Conservation (phyloP, 2,113 vertebrate genomes). For the Poeciliopsis prolifica region DNA sequence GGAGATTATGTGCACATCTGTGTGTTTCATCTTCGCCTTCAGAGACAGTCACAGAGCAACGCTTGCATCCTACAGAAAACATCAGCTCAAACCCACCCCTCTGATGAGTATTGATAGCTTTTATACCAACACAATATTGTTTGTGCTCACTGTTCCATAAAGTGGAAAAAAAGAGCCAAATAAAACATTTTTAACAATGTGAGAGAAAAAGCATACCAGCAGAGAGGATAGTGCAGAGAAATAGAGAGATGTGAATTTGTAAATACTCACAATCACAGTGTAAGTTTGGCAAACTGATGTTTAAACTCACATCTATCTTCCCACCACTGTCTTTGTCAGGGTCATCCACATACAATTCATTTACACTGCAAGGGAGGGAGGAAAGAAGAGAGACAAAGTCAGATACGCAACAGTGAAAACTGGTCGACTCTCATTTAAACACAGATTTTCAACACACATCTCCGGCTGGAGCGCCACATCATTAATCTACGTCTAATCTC, state of each 20-base stretch:
- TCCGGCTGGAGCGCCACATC: conserved; percentile 10
- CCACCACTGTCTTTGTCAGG: conserved; percentile 98
- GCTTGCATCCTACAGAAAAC: no score
- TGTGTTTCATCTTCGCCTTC: no score
- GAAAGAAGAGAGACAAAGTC: conserved; percentile 4
- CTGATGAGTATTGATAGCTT: not conserved
- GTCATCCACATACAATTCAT: conserved; percentile 98
- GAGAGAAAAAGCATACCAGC: conserved; percentile 20
- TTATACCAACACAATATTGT: not conserved
- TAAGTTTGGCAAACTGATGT: conserved; percentile 97
- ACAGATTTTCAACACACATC: conserved; percentile 10
- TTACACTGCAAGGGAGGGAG: conserved; percentile 83
- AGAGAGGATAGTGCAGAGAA: conserved; percentile 42
- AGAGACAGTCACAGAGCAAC: no score
- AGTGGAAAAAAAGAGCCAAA: not conserved
- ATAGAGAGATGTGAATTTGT: conserved; percentile 45
- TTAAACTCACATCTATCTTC: conserved; percentile 99
- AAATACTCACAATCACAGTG: conserved; percentile 96
- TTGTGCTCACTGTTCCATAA: not conserved
- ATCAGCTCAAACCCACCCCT: no score
- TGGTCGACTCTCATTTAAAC: not conserved
- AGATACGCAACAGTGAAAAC: not conserved
- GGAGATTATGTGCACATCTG: no score
- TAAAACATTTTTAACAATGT: conserved; percentile 2
- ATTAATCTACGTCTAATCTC: conserved; percentile 50